Evolutionary conservation across 2,888 invertebrate species (phyloP).

Genomic region (Eristalinus aeneus): DNA sequence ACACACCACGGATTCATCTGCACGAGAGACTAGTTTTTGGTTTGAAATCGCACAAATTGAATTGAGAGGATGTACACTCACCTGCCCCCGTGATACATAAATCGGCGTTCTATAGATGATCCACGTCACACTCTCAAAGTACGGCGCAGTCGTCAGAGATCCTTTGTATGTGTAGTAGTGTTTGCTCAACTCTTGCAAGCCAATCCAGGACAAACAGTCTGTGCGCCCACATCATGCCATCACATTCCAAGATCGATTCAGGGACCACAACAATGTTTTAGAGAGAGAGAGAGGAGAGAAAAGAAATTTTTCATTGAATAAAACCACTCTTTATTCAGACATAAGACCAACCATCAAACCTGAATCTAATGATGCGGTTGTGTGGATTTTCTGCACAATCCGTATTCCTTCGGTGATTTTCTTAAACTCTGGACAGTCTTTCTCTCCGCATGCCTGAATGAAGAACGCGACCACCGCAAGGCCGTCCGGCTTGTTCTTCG

Average conservation of each 20-base stretch:
- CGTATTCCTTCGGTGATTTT: conserved; percentile 82
- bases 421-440: conserved; percentile 83
- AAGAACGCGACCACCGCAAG: conserved; percentile 87
- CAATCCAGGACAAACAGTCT: conserved; percentile 87
- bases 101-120: conserved; percentile 87
- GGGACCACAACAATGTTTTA: not conserved
- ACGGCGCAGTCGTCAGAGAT: conserved; percentile 87
- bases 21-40: no score
- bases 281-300: conserved; percentile 26
- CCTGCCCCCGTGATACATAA: conserved; percentile 86
- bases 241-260: not conserved
- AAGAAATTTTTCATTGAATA: conserved; percentile 60
- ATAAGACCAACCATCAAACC: conserved; percentile 74
- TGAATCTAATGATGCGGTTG: conserved; percentile 79
- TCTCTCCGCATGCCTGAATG: conserved; percentile 83
- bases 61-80: no score
- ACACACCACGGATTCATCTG: no score
- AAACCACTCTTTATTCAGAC: conserved; percentile 61
- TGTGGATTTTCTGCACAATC: conserved; percentile 79
- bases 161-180: conserved; percentile 88
- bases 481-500: conserved; percentile 86
- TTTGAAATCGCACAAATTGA: no score
- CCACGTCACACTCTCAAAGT: conserved; percentile 88
- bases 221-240: conserved; percentile 40
- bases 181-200: conserved; percentile 85